A percentile compares a stretch with the other conserved stretches of the same genome.
phyloP scores from a whole-genome alignment of 2,888 invertebrate genomes.

The Dicycla oo region DNA sequence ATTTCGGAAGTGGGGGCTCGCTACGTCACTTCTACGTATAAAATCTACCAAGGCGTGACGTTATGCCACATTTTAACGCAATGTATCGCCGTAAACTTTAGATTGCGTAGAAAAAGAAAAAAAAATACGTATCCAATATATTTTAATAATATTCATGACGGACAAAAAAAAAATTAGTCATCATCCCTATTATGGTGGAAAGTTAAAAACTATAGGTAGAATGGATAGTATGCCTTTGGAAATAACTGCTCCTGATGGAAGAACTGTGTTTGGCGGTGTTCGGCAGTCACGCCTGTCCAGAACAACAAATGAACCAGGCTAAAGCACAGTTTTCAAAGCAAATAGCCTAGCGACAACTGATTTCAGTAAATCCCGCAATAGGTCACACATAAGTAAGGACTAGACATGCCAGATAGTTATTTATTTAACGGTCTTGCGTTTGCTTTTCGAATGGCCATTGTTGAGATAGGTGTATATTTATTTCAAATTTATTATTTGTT shows the following conservation, averaged over 20 bases:
- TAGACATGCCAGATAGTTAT: neutral
- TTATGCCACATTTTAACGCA: too few relatives aligned
- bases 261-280: neutral
- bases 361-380: neutral
- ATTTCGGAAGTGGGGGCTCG: too few relatives aligned
- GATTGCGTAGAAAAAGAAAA: too few relatives aligned
- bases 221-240: neutral
- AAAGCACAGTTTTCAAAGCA: neutral
- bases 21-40: too few relatives aligned
- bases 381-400: neutral
- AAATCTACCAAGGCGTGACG: too few relatives aligned
- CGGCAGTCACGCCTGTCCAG: too few relatives aligned
- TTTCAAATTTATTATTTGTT: neutral
- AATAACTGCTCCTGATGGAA: neutral
- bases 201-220: neutral
- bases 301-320: neutral
- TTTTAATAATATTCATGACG: too few relatives aligned
- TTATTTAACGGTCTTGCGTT: neutral
- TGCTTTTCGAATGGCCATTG: neutral
- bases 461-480: constrained; percentile 7
- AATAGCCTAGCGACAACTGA: neutral
- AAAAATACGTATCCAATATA: too few relatives aligned
- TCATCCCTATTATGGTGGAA: too few relatives aligned
- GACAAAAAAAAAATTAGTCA: too few relatives aligned
- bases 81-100: too few relatives aligned